Conservation (phyloP, 2,797 vertebrate genomes). For the Kryptopterus vitreolus region DNA sequence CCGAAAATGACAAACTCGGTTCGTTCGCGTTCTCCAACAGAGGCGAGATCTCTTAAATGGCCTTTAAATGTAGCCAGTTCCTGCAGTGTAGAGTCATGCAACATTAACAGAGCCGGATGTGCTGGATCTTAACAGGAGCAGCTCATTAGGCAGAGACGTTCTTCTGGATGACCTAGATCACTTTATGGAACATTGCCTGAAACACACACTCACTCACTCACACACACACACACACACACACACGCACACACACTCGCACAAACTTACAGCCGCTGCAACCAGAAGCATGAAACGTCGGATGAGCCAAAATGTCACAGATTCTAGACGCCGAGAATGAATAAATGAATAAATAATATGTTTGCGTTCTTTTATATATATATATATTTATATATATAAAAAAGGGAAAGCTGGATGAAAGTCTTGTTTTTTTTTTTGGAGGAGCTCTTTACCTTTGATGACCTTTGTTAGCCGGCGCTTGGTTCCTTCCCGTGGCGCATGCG, state of each 20-base stretch:
- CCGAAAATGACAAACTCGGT: constrained; percentile 53
- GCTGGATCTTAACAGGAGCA: constrained; percentile 47
- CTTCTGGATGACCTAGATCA: constrained; percentile 46
- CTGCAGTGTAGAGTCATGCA: constrained; percentile 49
- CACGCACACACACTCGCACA: background rate
- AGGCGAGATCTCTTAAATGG: constrained; percentile 48
- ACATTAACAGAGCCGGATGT: constrained; percentile 58
- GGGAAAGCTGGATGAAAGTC: background rate
- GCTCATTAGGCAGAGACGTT: constrained; percentile 59
- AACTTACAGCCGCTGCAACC: constrained; percentile 4
- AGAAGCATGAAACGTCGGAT: background rate
- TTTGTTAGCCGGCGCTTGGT: background rate
- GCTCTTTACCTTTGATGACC: constrained; percentile 21
- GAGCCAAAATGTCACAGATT: constrained; percentile 17
- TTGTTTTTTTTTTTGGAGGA: constrained; percentile 1
- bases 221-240: background rate
- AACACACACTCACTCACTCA: background rate
- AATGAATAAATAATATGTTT: constrained; percentile 6
- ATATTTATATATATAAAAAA: too few relatives aligned
- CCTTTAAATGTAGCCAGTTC: constrained; percentile 51
- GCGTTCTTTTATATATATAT: background rate
- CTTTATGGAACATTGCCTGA: constrained; percentile 42
- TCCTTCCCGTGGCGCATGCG: background rate
- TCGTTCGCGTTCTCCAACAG: constrained; percentile 58
- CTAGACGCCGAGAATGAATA: background rate